These are phyloP conservation scores for Coturnix japonica DNA, from an alignment of 2,113 vertebrate species.

Conservation along the genomic window DNA sequence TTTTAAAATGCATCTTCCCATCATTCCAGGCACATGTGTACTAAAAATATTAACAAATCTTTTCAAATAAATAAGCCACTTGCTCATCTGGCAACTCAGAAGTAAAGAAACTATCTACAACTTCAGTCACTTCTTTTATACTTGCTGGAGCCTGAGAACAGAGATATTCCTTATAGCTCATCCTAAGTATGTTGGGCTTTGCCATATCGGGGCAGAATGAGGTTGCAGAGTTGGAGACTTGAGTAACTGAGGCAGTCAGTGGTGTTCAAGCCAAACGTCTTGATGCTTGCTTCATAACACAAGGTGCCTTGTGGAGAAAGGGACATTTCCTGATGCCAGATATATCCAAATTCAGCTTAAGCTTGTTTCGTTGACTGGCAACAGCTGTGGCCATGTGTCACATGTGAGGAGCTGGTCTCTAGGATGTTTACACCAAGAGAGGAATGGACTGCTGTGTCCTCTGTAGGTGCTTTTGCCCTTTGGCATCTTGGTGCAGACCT, in stretches of 20 bases:
- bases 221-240: background rate
- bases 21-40: background rate
- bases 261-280: background rate
- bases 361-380: background rate
- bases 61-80: background rate
- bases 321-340: background rate
- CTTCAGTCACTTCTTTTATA: fast-evolving
- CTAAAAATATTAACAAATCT: background rate
- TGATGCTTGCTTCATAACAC: background rate
- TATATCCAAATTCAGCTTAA: background rate
- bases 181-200: background rate
- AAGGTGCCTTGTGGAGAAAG: background rate
- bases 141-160: background rate
- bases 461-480: background rate
- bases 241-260: background rate
- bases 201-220: background rate
- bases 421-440: background rate
- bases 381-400: background rate
- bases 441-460: background rate
- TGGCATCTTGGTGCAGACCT: background rate
- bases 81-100: background rate
- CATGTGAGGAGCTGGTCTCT: background rate
- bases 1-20: background rate
- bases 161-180: background rate
- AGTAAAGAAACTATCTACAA: background rate